A percentile compares a stretch with the other conserved stretches of the same genome.
Evolutionary conservation across 2,113 vertebrate species (phyloP).

Genomic region (Lamprotornis superbus): DNA sequence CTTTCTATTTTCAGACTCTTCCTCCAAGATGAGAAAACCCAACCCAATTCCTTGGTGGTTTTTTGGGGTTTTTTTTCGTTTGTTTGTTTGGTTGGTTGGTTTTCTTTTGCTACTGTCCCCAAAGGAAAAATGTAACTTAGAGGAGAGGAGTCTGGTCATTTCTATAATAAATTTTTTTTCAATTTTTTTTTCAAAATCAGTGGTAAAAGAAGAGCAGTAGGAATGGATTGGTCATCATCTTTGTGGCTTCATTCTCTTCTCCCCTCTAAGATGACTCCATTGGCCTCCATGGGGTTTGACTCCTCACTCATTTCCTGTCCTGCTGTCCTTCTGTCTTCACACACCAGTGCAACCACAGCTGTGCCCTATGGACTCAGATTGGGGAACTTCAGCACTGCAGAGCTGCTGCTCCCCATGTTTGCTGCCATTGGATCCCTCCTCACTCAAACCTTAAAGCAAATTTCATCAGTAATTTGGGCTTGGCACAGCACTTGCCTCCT

Average conservation of each 20-base stretch:
- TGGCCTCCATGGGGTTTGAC: background rate
- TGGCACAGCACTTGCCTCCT: background rate
- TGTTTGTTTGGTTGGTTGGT: too few relatives aligned
- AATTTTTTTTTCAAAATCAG: background rate
- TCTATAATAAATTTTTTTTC: rapidly evolving
- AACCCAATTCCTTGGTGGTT: background rate
- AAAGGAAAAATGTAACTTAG: background rate
- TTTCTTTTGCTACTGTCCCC: background rate
- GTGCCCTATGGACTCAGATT: background rate
- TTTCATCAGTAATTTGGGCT: background rate
- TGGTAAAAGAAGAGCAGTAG: background rate
- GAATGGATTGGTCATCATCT: background rate
- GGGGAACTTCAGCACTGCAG: background rate
- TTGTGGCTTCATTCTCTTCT: background rate
- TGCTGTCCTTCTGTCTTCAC: background rate
- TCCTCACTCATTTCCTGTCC: background rate
- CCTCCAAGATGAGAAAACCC: background rate
- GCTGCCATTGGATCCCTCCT: background rate
- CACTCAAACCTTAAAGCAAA: background rate
- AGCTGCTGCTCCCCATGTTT: background rate
- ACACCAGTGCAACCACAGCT: background rate
- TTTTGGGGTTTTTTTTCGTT: background rate
- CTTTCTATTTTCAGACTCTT: background rate
- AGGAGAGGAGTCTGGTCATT: background rate
- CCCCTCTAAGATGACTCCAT: background rate